Conservation (phyloP, 2,113 vertebrate genomes). For the Gasterosteus aculeatus region DNA sequence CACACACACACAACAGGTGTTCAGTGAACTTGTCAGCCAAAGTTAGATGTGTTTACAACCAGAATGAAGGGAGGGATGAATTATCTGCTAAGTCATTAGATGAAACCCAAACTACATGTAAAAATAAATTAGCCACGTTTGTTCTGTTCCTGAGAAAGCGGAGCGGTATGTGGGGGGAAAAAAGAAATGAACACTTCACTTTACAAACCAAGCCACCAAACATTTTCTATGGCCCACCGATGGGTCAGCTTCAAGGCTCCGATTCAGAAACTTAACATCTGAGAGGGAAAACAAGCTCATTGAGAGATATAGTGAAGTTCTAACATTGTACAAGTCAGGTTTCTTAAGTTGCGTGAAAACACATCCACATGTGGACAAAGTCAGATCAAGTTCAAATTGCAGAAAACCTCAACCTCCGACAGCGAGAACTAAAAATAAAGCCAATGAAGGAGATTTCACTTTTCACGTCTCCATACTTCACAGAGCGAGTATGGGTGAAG, state of each 20-base stretch:
- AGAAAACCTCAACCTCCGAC: neutral
- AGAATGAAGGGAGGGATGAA: neutral
- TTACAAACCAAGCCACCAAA: neutral
- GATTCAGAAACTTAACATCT: neutral
- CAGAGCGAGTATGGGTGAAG: neutral
- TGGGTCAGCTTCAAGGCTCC: neutral
- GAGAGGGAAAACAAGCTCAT: neutral
- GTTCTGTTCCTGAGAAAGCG: neutral
- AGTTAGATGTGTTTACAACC: neutral
- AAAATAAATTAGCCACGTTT: neutral
- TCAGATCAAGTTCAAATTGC: too few relatives aligned
- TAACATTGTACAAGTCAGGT: neutral
- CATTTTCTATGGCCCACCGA: neutral
- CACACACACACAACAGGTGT: too few relatives aligned
- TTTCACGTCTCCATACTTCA: neutral
- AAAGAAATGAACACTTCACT: neutral
- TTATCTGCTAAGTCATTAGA: neutral
- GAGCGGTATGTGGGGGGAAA: neutral
- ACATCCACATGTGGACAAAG: neutral
- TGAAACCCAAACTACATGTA: neutral
- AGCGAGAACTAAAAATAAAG: neutral
- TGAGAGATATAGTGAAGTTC: neutral
- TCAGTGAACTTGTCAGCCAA: too few relatives aligned
- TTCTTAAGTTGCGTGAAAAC: neutral
- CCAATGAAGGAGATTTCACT: neutral